Evolutionary conservation across 2,888 invertebrate genomes (phyloP), one percentile per base, ranked within the genome.

Genomic region (Mycogona germanica): DNA sequence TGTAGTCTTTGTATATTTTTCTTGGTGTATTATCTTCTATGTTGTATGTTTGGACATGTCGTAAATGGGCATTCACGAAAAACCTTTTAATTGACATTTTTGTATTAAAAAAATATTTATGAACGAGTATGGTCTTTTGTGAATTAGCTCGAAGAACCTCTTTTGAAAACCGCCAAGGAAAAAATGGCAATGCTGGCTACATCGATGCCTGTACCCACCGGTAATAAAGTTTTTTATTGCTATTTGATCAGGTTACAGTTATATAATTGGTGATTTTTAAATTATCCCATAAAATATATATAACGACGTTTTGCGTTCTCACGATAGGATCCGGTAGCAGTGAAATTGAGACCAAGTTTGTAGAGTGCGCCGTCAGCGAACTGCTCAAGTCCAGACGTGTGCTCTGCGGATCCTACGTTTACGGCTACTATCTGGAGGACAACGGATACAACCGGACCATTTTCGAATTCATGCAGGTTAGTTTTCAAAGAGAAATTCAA

Each of bases 391-490:
- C 78, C 1, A 67, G 80, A 51, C 67, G 78, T 55, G 78, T 80
- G 19, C 67, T 81, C 3, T 78, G 79, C 64, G 80, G 78, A 41
- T 78, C 79, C 4, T 80, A 80, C 64, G 79, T 79, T n/a, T 80
- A 79, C 64, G 80, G 79, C 9, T 81, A 76, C 66, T 80, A 79
- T 64, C 67, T 81, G 47, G 77, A 78, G 64, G 79, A 79, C 60
- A 75, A 76, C 63, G 78, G 78, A 5, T 78, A 78, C 64, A 78
- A 78, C 64, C 78, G 78, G 66, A 75, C 76, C 40, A 79, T 80
- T 55, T 80, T 80, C 67, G 80, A 80, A 66, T 78, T 78, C 62
- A 78, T 81, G 77, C 80, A 79, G 76, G 79, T 78, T 66, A 26
- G 46, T 46, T 26, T 29, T 29, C 56, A 58, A 35, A 35, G 14